Conservation (phyloP, 1,140 invertebrate species). For the Dufourea novaeangliae region DNA sequence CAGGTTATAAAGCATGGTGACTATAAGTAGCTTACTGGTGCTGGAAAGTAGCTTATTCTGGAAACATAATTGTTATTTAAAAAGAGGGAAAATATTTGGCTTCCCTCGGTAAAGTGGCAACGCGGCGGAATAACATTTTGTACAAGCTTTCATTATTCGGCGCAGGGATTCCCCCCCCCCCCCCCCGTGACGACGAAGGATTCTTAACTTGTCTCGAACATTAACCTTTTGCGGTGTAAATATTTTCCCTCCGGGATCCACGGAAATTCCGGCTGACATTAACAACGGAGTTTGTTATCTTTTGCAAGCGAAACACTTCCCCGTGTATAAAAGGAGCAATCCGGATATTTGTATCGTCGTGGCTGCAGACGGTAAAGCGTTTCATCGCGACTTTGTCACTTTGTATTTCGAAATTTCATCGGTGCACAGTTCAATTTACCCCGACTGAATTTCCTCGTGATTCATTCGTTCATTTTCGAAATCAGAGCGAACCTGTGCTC, state of each 20-base stretch:
- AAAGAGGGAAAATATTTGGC: not conserved
- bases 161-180: not conserved
- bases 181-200: not conserved
- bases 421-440: not conserved
- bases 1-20: not conserved
- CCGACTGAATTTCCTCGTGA: not conserved
- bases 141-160: not conserved
- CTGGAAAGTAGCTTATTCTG: not conserved
- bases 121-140: not conserved
- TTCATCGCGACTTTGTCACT: not conserved
- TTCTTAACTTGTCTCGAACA: not conserved
- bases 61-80: not conserved
- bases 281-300: slow-evolving; percentile 11
- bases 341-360: not conserved
- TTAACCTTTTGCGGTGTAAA: not conserved
- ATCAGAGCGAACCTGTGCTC: not conserved
- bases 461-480: not conserved
- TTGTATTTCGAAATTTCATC: not conserved
- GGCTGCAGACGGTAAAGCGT: not conserved
- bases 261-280: slow-evolving; percentile 10
- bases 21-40: not conserved
- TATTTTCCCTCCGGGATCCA: not conserved
- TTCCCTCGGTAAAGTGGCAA: not conserved
- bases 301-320: slow-evolving; percentile 8
- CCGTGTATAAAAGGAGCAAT: no score